Evolutionary conservation across 2,797 vertebrate genomes (phyloP), one percentile per base, ranked within the genome.

Genomic region (Onychomys torridus): DNA sequence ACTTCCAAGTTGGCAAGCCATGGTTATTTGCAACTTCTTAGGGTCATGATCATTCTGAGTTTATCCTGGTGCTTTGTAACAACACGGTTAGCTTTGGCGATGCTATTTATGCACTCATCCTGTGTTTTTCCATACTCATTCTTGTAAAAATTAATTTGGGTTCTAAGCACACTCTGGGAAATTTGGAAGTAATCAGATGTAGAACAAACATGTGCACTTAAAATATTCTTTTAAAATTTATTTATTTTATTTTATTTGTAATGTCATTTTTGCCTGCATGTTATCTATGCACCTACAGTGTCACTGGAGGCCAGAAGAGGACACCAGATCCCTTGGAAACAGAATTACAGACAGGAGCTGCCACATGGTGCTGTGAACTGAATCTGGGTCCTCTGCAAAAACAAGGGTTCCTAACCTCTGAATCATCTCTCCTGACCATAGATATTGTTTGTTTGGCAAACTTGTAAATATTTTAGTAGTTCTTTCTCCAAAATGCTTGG

Each of bases 1-100:
- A 84, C 76, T 97, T 96, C 73, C 89, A 97, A 83, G 94, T 83
- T 6, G 78, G 92, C 93, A 98, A 87, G 61, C 49, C 81, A 95
- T 52, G 95, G 83, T 95, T 1, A 21, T 97, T 73, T 95, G 77
- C 40, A 96, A 91, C 86, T 85, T 61, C 93, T 93, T 90, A 82
- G 84, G 76, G 46, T 97, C 92, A 97, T 27, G 90, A 84, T 94
- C 34, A 40, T 84, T 97, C 85, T 84, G 69, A 89, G 43, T 92
- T 93, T 79, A 90, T 94, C 59, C 83, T 93, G 82, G 84, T 95
- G 27, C 29, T 95, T 78, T 96, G 77, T 79, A 92, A 95, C 91
- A 94, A 89, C 32, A 88, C 40, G 40, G 40, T 59, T 95, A 29
- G 32, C 6, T 52, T 61, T 57, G 93, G 61, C 23, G 92, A 93